Evolutionary conservation across 2,888 invertebrate genomes (phyloP).

Genomic region (Protodeltote pygarga): DNA sequence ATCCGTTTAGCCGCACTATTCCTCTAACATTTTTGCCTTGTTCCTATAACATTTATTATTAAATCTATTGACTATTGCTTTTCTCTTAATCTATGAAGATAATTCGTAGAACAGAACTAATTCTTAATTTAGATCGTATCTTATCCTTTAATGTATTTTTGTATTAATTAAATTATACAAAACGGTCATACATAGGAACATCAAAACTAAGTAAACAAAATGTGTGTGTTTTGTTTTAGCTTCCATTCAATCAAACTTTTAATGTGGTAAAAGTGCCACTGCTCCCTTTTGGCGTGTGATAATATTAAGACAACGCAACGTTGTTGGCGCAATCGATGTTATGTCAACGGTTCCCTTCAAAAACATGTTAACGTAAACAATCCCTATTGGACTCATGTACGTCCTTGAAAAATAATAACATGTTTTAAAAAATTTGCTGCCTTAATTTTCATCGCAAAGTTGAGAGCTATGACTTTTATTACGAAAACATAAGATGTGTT

Average conservation of each 20-base stretch:
- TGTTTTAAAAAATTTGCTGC: conserved; percentile 6
- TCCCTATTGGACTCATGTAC: neutral
- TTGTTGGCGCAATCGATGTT: neutral
- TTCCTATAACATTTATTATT: conserved; percentile 2
- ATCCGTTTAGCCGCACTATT: conserved; percentile 12
- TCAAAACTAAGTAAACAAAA: no score
- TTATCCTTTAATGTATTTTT: no score
- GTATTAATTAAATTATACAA: no score
- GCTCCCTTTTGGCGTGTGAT: neutral
- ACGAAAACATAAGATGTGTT: neutral
- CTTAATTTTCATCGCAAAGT: conserved; percentile 16
- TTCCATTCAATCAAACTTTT: neutral
- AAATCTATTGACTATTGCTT: conserved; percentile 6
- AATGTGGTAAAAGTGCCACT: neutral
- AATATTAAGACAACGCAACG: neutral
- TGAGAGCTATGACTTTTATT: conserved; percentile 4
- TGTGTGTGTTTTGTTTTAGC: neutral
- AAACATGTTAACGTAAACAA: conserved; percentile 1
- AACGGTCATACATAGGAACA: no score
- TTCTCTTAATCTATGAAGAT: no score
- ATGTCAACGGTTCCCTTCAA: neutral
- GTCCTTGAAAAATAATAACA: conserved; percentile 14
- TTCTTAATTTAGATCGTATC: no score
- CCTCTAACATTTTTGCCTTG: conserved; percentile 7
- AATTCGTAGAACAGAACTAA: neutral